Conservation (phyloP, 2,113 vertebrate species). For the Dicrurus megarhynchus region DNA sequence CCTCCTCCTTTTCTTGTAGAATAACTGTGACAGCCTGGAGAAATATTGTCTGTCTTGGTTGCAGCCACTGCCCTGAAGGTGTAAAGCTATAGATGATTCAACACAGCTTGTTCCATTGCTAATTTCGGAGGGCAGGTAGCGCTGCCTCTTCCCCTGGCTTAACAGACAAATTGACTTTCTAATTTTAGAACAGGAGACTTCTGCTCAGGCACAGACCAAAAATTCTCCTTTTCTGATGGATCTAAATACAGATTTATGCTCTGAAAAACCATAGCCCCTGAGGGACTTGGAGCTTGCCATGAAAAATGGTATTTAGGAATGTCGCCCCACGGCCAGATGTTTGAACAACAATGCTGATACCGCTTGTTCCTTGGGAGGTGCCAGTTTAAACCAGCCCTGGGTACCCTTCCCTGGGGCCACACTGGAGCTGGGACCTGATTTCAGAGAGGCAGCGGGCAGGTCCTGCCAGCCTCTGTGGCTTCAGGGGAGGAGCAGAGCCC, state of each 20-base stretch:
- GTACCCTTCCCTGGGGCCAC: background rate
- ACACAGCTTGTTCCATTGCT: background rate
- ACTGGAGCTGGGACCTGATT: background rate
- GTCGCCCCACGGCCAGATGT: background rate
- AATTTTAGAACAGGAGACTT: slow-evolving; percentile 47
- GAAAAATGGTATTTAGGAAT: background rate
- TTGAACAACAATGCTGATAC: background rate
- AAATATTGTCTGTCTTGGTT: background rate
- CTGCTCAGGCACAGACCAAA: background rate
- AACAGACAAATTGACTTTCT: slow-evolving; percentile 63
- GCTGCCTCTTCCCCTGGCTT: slow-evolving; percentile 28
- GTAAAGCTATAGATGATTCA: slow-evolving; percentile 5
- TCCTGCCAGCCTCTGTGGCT: background rate
- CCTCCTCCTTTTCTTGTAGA: background rate
- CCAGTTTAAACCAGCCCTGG: background rate
- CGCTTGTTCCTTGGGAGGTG: background rate
- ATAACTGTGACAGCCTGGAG: background rate
- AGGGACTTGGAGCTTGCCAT: background rate
- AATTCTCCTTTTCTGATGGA: background rate
- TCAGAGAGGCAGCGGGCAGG: background rate
- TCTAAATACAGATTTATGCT: background rate
- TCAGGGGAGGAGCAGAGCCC: background rate
- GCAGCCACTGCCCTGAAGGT: background rate
- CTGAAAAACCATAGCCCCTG: background rate
- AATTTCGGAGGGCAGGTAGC: slow-evolving; percentile 37